Evolutionary conservation across 2,888 invertebrate species (phyloP).

Genomic region (Drosophila dives): DNA sequence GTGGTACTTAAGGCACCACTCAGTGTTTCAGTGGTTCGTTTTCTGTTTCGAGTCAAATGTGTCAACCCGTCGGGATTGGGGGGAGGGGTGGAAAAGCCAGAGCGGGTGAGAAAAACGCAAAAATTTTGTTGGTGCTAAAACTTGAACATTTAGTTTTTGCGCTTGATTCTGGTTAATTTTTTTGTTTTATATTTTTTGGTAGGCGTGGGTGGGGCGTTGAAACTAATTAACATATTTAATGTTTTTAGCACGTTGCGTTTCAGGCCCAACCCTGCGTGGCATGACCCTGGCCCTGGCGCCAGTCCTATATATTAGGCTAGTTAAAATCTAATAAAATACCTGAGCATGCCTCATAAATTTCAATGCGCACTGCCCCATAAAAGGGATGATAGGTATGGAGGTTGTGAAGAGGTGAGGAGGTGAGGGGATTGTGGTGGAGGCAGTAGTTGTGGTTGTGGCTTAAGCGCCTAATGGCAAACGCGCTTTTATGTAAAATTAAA

Average conservation of each 20-base stretch:
- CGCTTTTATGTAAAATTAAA: constrained; percentile 80
- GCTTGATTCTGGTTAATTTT: constrained; percentile 43
- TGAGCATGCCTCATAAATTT: constrained; percentile 85
- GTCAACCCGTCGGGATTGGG: constrained; percentile 49
- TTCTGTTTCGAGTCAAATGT: constrained; percentile 43
- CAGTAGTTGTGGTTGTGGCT: constrained; percentile 32
- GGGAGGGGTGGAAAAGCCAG: not conserved
- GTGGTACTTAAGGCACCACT: constrained; percentile 67
- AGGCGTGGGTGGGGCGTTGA: constrained; percentile 71
- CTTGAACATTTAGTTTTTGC: constrained; percentile 72
- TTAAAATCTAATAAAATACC: constrained; percentile 85
- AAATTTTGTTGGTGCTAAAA: constrained; percentile 62
- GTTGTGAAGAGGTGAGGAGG: not conserved
- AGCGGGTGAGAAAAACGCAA: constrained; percentile 2
- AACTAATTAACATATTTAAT: constrained; percentile 84
- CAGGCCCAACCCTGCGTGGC: constrained; percentile 54
- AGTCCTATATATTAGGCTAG: constrained; percentile 81
- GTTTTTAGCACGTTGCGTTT: constrained; percentile 83
- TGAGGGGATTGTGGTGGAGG: constrained; percentile 8
- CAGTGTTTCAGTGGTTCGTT: constrained; percentile 34
- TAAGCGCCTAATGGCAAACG: constrained; percentile 71
- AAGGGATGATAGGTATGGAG: constrained; percentile 5
- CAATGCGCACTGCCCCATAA: constrained; percentile 49
- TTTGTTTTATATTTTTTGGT: not conserved
- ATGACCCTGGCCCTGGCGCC: constrained; percentile 47